Percentiles rank a stretch among this genome's conserved stretches.
Conservation (phyloP, 1,140 invertebrate genomes). For the Drosophila oshimai region DNA sequence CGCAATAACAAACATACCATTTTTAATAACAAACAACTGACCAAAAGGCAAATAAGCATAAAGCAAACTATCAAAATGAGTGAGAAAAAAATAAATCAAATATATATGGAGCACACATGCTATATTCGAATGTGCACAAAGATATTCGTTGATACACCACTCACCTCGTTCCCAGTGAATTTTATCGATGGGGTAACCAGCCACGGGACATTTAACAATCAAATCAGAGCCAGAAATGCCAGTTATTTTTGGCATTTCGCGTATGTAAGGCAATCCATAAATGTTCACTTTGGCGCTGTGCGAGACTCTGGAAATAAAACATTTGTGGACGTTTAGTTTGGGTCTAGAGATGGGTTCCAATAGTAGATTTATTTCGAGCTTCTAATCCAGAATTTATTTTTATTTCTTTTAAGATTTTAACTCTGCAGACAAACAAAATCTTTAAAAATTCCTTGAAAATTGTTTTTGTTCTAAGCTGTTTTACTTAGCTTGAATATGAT, state of each 20-base stretch:
- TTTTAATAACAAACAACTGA: conserved; percentile 73
- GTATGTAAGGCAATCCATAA: conserved; percentile 94
- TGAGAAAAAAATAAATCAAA: conserved; percentile 25
- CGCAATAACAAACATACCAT: conserved; percentile 64
- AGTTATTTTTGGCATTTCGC: conserved; percentile 95
- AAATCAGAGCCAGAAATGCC: conserved; percentile 94
- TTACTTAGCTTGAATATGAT: not conserved
- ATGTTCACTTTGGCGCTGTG: conserved; percentile 95
- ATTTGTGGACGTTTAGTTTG: conserved; percentile 7
- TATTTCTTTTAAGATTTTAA: not conserved
- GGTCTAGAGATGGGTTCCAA: not conserved
- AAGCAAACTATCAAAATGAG: conserved; percentile 25
- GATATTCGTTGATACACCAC: conserved; percentile 35
- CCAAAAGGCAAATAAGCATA: conserved; percentile 57
- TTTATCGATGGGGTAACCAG: conserved; percentile 94
- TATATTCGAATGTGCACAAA: not conserved
- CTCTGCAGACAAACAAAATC: too few species aligned
- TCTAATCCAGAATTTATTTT: too few species aligned
- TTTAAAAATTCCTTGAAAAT: too few species aligned
- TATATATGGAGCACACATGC: conserved; percentile 5
- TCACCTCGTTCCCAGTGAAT: conserved; percentile 95
- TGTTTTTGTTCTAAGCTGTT: too few species aligned
- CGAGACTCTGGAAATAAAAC: conserved; percentile 84
- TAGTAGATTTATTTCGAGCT: not conserved
- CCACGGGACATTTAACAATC: conserved; percentile 95